A percentile compares a stretch with the other conserved stretches of the same genome.
phyloP scores from a whole-genome alignment of 2,113 vertebrate species.

The Cephalopholis sonnerati region DNA sequence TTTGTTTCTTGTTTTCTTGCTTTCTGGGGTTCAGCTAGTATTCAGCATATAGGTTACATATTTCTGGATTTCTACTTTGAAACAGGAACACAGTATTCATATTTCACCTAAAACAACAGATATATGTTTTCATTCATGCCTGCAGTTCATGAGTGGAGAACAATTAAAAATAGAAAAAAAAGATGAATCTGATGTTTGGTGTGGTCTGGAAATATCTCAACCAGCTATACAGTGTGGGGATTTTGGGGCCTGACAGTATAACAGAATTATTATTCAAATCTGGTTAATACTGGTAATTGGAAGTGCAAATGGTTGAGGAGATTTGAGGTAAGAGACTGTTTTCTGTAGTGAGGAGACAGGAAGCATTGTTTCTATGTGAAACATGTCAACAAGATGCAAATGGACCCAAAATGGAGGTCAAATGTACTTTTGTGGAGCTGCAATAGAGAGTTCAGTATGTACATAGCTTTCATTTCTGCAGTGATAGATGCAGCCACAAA shows the following conservation, averaged over 20 bases:
- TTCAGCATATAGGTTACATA: neutral
- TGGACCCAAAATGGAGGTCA: slow-evolving; percentile 38
- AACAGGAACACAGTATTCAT: slow-evolving; percentile 18
- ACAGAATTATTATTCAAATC: slow-evolving; percentile 75
- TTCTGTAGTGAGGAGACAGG: slow-evolving; percentile 5
- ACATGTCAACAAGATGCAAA: slow-evolving; percentile 44
- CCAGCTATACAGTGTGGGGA: slow-evolving; percentile 40
- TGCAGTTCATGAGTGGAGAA: slow-evolving; percentile 3
- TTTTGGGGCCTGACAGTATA: slow-evolving; percentile 61
- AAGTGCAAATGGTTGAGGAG: slow-evolving; percentile 32
- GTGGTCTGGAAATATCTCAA: slow-evolving; percentile 52
- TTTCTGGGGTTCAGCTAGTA: neutral
- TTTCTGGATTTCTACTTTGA: slow-evolving; percentile 8
- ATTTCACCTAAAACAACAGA: slow-evolving; percentile 24
- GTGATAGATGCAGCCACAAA: slow-evolving; percentile 26
- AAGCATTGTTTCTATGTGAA: slow-evolving; percentile 29
- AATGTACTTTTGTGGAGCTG: neutral
- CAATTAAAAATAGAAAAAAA: slow-evolving; percentile 14
- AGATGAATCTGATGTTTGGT: slow-evolving; percentile 22
- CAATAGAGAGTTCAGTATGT: neutral
- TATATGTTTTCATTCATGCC: slow-evolving; percentile 3
- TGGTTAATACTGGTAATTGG: slow-evolving; percentile 47
- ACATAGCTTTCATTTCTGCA: slow-evolving; percentile 8
- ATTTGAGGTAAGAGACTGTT: slow-evolving; percentile 30
- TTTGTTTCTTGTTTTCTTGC: no score